phyloP scores from a whole-genome alignment of 2,113 vertebrate genomes.

The Sinocyclocheilus grahami region DNA sequence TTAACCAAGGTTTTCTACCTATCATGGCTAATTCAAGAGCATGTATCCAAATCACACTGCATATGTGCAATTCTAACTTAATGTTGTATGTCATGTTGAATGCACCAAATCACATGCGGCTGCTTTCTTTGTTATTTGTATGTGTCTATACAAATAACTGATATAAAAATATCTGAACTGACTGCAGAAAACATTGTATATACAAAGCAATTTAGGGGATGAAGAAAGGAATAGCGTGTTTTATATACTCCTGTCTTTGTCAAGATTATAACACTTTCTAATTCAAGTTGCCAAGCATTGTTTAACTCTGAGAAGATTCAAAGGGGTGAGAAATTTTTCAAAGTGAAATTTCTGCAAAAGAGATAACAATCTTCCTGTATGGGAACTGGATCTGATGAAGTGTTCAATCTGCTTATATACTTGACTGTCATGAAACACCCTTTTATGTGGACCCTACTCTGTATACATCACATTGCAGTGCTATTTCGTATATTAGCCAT shows the following conservation, averaged over 20 bases:
- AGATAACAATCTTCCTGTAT: neutral
- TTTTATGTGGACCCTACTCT: neutral
- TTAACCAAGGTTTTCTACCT: slow-evolving; percentile 38
- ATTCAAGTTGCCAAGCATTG: neutral
- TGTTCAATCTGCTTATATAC: neutral
- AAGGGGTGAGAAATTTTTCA: neutral
- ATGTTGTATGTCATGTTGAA: neutral
- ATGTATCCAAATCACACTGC: slow-evolving; percentile 25
- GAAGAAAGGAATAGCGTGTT: slow-evolving; percentile 4
- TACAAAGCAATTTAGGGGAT: neutral
- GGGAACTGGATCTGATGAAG: neutral
- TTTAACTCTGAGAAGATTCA: neutral
- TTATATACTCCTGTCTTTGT: neutral
- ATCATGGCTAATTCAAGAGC: slow-evolving; percentile 26
- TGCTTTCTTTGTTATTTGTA: neutral
- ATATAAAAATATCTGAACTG: neutral
- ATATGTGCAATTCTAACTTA: neutral
- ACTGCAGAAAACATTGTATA: neutral
- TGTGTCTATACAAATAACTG: neutral
- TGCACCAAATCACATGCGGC: neutral
- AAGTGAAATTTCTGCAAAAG: neutral
- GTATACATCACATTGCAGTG: neutral
- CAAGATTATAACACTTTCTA: neutral
- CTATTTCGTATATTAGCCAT: neutral
- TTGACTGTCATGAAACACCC: neutral